Percentiles rank a stretch among this genome's conserved stretches.
These are phyloP conservation scores for Amphipoea lucens DNA, from an alignment of 2,888 invertebrate species.

Conservation along the genomic window DNA sequence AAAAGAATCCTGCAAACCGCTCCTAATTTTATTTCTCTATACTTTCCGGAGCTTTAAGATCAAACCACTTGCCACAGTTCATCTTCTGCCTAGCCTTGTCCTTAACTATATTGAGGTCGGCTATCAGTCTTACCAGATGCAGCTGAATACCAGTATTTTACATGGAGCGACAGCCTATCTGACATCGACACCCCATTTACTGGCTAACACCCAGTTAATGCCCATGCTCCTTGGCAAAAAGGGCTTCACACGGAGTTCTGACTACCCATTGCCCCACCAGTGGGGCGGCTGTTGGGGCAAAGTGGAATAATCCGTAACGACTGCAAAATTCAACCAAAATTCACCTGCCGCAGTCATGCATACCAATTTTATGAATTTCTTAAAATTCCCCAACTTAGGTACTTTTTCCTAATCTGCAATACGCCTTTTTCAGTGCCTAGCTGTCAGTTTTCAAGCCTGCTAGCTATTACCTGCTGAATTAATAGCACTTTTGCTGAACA, in stretches of 20 bases:
- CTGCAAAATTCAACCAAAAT: not conserved
- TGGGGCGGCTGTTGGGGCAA: too few relatives aligned
- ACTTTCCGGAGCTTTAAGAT: not conserved
- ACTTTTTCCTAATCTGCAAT: not conserved
- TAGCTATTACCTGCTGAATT: not conserved
- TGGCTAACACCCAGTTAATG: not conserved
- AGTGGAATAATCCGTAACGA: too few relatives aligned
- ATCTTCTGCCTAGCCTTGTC: not conserved
- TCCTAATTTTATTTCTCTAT: not conserved
- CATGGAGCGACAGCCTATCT: not conserved
- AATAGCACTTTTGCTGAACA: not conserved
- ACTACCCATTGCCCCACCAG: too few relatives aligned
- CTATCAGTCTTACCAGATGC: not conserved
- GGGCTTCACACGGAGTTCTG: not conserved
- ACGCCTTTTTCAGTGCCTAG: not conserved
- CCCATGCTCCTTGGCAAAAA: not conserved
- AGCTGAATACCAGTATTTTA: not conserved
- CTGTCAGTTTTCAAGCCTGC: not conserved
- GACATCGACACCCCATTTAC: not conserved
- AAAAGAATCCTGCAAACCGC: not conserved
- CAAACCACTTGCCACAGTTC: conserved; percentile 1
- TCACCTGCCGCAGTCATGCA: not conserved
- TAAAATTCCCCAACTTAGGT: not conserved
- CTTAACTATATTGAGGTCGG: not conserved
- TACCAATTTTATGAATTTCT: not conserved